Conservation (phyloP, 1,140 invertebrate genomes). For the Nixonia krombeini region DNA sequence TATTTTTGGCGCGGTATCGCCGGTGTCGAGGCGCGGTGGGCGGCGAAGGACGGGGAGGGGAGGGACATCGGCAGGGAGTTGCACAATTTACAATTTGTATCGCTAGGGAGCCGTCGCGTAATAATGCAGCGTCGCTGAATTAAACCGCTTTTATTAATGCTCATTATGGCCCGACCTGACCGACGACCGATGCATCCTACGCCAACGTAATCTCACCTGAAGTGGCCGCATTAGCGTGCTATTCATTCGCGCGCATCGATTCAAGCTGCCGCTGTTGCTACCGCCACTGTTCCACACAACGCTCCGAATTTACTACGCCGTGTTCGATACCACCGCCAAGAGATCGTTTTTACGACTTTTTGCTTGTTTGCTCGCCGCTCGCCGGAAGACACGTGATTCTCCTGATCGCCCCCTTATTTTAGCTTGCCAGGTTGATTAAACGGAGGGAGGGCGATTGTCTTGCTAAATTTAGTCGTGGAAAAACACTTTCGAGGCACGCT, state of each 20-base stretch:
- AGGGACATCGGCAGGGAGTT: slow-evolving; percentile 9
- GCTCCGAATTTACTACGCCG: neutral
- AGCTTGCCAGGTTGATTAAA: no score
- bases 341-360: neutral
- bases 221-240: slow-evolving; percentile 48
- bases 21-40: slow-evolving; percentile 26
- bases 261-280: slow-evolving; percentile 28
- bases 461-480: no score
- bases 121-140: slow-evolving; percentile 44
- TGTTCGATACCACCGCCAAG: neutral
- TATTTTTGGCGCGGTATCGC: slow-evolving; percentile 57
- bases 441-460: no score
- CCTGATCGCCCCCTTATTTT: no score
- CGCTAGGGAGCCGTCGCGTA: slow-evolving; percentile 16
- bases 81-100: slow-evolving; percentile 45
- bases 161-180: slow-evolving; percentile 25
- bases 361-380: neutral
- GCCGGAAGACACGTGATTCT: neutral
- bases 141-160: slow-evolving; percentile 49
- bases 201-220: slow-evolving; percentile 46
- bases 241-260: slow-evolving; percentile 48
- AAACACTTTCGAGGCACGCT: no score
- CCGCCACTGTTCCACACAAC: no score
- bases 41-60: neutral
- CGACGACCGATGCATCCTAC: slow-evolving; percentile 27